Percentiles rank a stretch among this genome's conserved stretches.
These are phyloP conservation scores for Gavialis gangeticus DNA, from an alignment of 2,113 vertebrate genomes.

Conservation along the genomic window DNA sequence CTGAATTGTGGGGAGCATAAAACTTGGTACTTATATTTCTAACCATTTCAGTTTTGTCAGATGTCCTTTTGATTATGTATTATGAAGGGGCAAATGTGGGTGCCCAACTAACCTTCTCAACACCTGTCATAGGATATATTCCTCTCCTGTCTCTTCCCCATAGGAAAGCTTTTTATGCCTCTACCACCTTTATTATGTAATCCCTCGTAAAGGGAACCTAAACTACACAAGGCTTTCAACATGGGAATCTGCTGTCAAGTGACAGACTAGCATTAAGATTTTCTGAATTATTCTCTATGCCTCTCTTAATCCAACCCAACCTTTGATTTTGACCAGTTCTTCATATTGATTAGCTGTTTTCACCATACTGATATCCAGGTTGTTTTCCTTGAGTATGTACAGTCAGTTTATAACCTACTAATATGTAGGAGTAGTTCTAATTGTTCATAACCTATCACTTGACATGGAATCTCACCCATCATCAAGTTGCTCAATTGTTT, in stretches of 20 bases:
- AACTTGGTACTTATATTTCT: not conserved
- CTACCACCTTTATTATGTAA: not conserved
- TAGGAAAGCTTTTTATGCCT: not conserved
- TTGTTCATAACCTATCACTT: not conserved
- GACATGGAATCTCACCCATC: not conserved
- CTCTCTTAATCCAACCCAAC: not conserved
- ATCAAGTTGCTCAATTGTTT: not conserved
- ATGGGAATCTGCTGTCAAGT: not conserved
- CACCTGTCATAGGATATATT: not conserved
- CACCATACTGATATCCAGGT: not conserved
- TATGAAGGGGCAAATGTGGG: not conserved
- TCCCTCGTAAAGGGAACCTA: not conserved
- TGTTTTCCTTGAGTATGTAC: not conserved
- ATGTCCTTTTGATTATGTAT: not conserved
- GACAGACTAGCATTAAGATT: not conserved
- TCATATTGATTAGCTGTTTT: not conserved
- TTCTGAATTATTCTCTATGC: not conserved
- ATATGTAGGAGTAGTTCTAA: not conserved
- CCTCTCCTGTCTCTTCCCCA: not conserved
- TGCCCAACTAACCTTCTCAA: not conserved
- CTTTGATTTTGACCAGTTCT: not conserved
- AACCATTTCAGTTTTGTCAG: not conserved
- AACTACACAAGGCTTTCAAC: not conserved
- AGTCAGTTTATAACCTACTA: not conserved
- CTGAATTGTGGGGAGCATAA: not conserved